Conservation (phyloP, 2,888 invertebrate species). For the Epirrhoe tristata region DNA sequence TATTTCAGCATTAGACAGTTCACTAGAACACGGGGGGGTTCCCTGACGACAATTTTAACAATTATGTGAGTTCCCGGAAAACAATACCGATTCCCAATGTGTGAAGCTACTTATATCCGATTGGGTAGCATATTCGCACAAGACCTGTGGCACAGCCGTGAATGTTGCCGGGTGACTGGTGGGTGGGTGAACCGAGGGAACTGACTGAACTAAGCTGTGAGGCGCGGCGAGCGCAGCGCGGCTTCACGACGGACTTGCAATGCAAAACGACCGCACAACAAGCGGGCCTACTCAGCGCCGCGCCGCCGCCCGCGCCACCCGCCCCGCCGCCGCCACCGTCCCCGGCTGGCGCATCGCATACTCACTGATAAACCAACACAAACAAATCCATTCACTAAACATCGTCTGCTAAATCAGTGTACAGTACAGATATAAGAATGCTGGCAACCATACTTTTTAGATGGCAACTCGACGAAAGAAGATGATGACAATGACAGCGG, state of each 20-base stretch:
- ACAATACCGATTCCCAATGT: slow-evolving; percentile 17
- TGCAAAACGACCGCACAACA: slow-evolving; percentile 60
- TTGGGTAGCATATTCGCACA: slow-evolving; percentile 49
- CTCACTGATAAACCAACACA: slow-evolving; percentile 35
- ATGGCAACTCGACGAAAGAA: too few species aligned
- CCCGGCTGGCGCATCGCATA: slow-evolving; percentile 42
- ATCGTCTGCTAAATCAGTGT: not conserved
- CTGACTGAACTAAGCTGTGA: slow-evolving; percentile 17
- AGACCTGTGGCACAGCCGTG: slow-evolving; percentile 73
- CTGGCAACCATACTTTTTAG: too few species aligned
- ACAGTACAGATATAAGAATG: not conserved
- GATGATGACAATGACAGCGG: too few species aligned
- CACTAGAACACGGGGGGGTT: slow-evolving; percentile 5
- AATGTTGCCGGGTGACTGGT: slow-evolving; percentile 83
- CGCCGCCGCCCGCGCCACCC: slow-evolving; percentile 42
- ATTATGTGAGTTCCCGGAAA: slow-evolving; percentile 19
- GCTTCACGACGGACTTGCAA: slow-evolving; percentile 64
- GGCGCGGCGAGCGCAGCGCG: slow-evolving; percentile 54
- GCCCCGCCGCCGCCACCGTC: slow-evolving; percentile 47
- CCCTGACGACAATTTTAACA: slow-evolving; percentile 13
- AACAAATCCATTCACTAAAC: slow-evolving; percentile 37
- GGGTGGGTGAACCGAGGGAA: slow-evolving; percentile 54
- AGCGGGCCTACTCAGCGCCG: slow-evolving; percentile 45
- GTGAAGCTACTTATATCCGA: slow-evolving; percentile 6
- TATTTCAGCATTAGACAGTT: slow-evolving; percentile 19